Evolutionary conservation across 2,888 invertebrate genomes (phyloP).

Genomic region (Erebia ligea): DNA sequence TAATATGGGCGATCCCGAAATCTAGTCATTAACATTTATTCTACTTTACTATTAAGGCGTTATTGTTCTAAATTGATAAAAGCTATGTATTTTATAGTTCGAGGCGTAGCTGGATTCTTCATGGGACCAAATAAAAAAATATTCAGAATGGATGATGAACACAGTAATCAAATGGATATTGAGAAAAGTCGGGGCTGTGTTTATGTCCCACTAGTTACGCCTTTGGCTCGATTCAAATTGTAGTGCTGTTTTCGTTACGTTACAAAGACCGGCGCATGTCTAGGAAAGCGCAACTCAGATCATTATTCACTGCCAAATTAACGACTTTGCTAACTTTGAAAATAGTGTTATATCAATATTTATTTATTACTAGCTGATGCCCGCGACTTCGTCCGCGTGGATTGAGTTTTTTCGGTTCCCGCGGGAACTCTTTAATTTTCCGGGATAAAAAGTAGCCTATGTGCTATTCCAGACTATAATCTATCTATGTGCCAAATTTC

Average conservation of each 20-base stretch:
- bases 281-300: too few species aligned
- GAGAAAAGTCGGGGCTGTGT: conserved; percentile 58
- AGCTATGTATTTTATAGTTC: conserved; percentile 46
- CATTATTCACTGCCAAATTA: too few species aligned
- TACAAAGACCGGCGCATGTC: background rate
- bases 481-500: too few species aligned
- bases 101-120: conserved; percentile 74
- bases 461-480: too few species aligned
- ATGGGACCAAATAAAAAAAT: conserved; percentile 70
- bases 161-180: conserved; percentile 55
- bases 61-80: conserved; percentile 37
- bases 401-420: too few species aligned
- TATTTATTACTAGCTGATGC: too few species aligned
- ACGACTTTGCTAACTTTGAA: too few species aligned
- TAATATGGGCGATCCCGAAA: conserved; percentile 36
- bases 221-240: conserved; percentile 49
- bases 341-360: too few species aligned
- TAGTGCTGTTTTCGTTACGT: conserved; percentile 15
- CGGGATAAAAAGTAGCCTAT: too few species aligned
- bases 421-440: too few species aligned
- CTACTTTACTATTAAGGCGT: conserved; percentile 49
- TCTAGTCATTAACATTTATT: conserved; percentile 55
- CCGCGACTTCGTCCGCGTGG: too few species aligned
- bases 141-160: conserved; percentile 58
- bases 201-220: conserved; percentile 77